phyloP scores from a whole-genome alignment of 2,797 vertebrate species.

The Champsocephalus esox region DNA sequence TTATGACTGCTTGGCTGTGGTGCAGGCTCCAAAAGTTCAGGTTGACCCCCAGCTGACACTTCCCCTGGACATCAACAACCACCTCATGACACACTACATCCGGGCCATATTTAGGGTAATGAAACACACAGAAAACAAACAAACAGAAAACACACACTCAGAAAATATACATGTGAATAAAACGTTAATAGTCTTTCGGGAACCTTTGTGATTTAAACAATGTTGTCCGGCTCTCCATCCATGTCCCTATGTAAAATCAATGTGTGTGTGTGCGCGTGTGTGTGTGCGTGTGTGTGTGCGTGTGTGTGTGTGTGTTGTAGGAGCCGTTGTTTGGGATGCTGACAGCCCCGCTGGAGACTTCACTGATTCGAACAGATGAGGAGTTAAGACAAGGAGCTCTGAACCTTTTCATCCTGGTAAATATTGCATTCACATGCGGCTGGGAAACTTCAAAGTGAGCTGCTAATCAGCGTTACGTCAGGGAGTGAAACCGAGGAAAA shows the following conservation, averaged over 20 bases:
- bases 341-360: constrained; percentile 83
- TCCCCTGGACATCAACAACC: constrained; percentile 95
- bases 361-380: constrained; percentile 87
- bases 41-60: constrained; percentile 89
- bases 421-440: constrained; percentile 16
- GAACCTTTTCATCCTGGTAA: constrained; percentile 91
- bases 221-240: neutral
- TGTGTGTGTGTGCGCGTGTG: constrained; percentile 18
- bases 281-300: constrained; percentile 19
- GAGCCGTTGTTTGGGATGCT: constrained; percentile 93
- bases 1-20: constrained; percentile 84
- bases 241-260: neutral
- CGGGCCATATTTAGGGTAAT: constrained; percentile 91
- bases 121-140: constrained; percentile 9
- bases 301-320: constrained; percentile 72
- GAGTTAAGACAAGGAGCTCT: constrained; percentile 87
- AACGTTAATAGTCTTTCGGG: constrained; percentile 1
- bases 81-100: constrained; percentile 94
- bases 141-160: neutral
- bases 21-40: constrained; percentile 89
- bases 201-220: neutral
- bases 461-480: neutral
- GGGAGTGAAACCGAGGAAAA: neutral
- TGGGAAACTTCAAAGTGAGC: constrained; percentile 3
- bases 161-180: constrained; percentile 9